Evolutionary conservation across 2,113 vertebrate species (phyloP).

Genomic region (Tenebrosternarchus preto): DNA sequence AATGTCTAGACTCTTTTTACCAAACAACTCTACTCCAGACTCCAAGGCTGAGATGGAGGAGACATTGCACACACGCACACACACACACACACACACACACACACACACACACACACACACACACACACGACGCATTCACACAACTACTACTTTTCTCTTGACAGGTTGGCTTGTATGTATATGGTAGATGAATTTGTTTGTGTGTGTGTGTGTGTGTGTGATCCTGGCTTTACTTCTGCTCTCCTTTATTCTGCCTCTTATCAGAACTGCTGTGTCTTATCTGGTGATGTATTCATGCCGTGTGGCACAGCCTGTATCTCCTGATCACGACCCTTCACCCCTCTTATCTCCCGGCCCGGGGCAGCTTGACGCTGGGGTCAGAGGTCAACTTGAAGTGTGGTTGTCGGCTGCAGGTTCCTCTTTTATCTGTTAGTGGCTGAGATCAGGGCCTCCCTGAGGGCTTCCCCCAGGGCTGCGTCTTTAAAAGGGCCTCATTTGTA

Average conservation of each 20-base stretch:
- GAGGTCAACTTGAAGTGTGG: conserved; percentile 26
- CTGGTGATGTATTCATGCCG: background rate
- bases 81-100: too few relatives aligned
- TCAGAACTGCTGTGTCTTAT: conserved; percentile 35
- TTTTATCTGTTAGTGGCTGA: conserved; percentile 19
- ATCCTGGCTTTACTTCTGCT: too few relatives aligned
- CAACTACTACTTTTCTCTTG: too few relatives aligned
- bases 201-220: conserved; percentile 27
- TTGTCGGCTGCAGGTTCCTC: conserved; percentile 29
- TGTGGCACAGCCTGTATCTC: conserved; percentile 19
- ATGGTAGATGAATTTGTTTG: background rate
- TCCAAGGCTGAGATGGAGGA: background rate
- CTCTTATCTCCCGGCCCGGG: conserved; percentile 35
- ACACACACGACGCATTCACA: background rate
- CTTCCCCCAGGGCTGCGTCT: background rate
- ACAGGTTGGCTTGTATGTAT: too few relatives aligned
- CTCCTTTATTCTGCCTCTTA: conserved; percentile 13
- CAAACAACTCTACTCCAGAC: too few relatives aligned
- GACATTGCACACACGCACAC: conserved; percentile 8
- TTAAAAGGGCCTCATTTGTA: background rate
- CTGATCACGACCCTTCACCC: conserved; percentile 38
- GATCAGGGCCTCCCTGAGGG: conserved; percentile 11
- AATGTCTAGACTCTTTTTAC: background rate
- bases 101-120: too few relatives aligned
- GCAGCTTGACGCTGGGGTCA: background rate